Evolutionary conservation across 2,797 vertebrate genomes (phyloP), one percentile per base, ranked within the genome.

Genomic region (Urosaurus nigricauda): DNA sequence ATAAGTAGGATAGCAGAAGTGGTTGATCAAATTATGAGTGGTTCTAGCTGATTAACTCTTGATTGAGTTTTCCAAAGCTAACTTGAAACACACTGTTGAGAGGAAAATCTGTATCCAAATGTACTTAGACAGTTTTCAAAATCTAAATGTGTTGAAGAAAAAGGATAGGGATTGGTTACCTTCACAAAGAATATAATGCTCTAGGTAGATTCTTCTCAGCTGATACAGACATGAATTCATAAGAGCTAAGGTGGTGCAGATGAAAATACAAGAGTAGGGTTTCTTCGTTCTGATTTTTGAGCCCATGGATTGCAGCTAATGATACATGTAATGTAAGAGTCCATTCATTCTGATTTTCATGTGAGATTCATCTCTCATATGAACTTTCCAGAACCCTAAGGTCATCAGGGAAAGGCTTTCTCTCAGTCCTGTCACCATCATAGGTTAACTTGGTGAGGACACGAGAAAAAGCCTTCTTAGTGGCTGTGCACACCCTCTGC

Each of bases 51-150:
- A 29, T 73, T 82, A 19, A 74, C 79, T 83, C 77, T 63, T 73
- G 71, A 56, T 84, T 68, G 77, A 83, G 58, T 17, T 58, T 88
- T 88, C 82, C 68, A 75, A 71, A 75, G 56, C 65, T 13, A 26
- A 43, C 83, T 53, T 82, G 73, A 47, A 70, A 83, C 56, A 75
- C 32, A 56, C 86, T n/a, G 85, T 88, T 87, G 4, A 81, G 75
- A 75, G 78, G 58, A 47, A 84, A 58, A 81, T 80, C 24, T 68
- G 12, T 75, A 35, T 81, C n/a, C 29, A 84, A 79, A 89, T 85
- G 63, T 74, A 53, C 88, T 85, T 68, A 85, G 14, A 51, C 68
- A 75, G n/a, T 84, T 88, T 24, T 84, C 74, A 79, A 79, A 84
- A 75, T 53, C 37, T 29, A 63, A 58, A 35, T 74, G 47, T 75